Evolutionary conservation across 2,797 vertebrate genomes (phyloP).

Genomic region (Sebastes cheni): DNA sequence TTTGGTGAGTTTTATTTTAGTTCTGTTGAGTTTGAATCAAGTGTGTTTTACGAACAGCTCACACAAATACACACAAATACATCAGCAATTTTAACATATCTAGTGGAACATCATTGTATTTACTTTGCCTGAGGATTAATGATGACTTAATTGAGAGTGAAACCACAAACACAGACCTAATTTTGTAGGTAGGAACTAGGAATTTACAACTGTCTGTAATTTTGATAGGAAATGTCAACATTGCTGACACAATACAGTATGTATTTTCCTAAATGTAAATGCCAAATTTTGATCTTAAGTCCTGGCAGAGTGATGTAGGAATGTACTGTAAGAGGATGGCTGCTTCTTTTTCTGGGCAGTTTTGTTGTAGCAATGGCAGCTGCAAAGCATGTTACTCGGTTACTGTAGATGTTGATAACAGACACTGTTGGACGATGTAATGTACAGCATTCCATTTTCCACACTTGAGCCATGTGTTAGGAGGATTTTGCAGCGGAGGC

Average conservation of each 20-base stretch:
- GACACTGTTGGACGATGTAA: slow-evolving; percentile 5
- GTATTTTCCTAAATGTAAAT: background rate
- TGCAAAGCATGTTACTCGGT: background rate
- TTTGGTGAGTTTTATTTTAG: no score
- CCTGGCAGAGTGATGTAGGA: background rate
- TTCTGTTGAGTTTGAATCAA: no score
- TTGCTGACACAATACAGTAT: background rate
- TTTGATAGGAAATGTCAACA: background rate
- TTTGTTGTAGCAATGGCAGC: background rate
- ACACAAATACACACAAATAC: no score
- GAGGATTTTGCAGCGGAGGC: slow-evolving; percentile 25
- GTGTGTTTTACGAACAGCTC: no score
- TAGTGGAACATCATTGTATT: background rate
- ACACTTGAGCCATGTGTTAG: slow-evolving; percentile 26
- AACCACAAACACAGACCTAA: background rate
- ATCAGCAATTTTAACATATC: no score
- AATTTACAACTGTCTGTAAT: background rate
- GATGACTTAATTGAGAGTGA: background rate
- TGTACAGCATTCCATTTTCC: slow-evolving; percentile 7
- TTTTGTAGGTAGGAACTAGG: background rate
- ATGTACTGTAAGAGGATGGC: background rate
- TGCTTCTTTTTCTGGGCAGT: background rate
- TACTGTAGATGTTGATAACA: background rate
- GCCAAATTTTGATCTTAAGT: background rate
- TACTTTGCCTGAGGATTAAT: background rate